phyloP scores from a whole-genome alignment of 2,888 invertebrate genomes.

The Epinotia ramella region DNA sequence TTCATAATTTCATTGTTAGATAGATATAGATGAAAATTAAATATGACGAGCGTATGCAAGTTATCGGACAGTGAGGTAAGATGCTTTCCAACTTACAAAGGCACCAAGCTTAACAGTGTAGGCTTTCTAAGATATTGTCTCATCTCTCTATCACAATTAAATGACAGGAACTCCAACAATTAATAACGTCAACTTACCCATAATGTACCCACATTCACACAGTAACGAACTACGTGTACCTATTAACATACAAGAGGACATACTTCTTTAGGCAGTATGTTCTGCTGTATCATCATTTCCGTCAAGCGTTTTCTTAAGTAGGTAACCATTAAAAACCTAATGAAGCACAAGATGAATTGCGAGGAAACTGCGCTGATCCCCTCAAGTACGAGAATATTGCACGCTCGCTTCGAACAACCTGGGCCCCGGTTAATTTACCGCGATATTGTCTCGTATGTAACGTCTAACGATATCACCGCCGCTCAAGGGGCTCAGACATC shows the following conservation, averaged over 20 bases:
- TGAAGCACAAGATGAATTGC: constrained; percentile 29
- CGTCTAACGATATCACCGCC: constrained; percentile 54
- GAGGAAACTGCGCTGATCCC: constrained; percentile 16
- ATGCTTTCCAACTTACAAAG: no score
- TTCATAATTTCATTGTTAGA: no score
- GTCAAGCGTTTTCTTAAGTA: background rate
- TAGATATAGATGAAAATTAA: no score
- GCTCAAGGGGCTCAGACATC: constrained; percentile 21
- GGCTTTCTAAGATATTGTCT: no score
- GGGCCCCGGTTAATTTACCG: constrained; percentile 46
- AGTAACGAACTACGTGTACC: no score
- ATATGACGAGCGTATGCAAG: no score
- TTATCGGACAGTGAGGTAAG: no score
- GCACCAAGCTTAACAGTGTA: no score
- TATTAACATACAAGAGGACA: background rate
- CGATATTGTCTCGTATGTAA: constrained; percentile 54
- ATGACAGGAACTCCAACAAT: constrained; percentile 21
- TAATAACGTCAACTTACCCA: no score
- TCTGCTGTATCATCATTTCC: background rate
- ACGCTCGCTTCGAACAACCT: constrained; percentile 43
- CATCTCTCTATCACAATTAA: no score
- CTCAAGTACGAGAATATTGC: constrained; percentile 36
- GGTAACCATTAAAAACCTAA: constrained; percentile 41
- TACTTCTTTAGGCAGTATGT: background rate
- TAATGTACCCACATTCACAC: no score